These are phyloP conservation scores for Sciurus carolinensis DNA, from an alignment of 2,797 vertebrate genomes.

Conservation along the genomic window DNA sequence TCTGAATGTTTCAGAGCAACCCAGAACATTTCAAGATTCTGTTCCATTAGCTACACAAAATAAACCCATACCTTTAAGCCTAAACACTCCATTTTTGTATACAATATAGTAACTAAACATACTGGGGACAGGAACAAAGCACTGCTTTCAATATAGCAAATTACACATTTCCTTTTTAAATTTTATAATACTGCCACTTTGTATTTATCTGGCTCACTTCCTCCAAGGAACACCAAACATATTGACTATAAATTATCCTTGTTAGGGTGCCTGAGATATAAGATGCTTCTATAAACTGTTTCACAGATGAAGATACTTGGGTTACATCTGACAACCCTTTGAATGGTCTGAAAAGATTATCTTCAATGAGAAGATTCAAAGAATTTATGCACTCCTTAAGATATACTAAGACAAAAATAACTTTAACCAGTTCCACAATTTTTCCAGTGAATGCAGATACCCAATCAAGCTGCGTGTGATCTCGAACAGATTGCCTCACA, in stretches of 20 bases:
- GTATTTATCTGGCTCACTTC: slow-evolving; percentile 34
- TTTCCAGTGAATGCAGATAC: background rate
- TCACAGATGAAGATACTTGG: background rate
- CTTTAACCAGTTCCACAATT: background rate
- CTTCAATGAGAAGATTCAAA: slow-evolving; percentile 14
- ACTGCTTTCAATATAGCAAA: slow-evolving; percentile 40
- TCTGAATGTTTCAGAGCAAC: slow-evolving; percentile 25
- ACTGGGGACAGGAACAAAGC: background rate
- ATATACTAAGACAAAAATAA: background rate
- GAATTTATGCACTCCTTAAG: background rate
- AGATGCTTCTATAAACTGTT: background rate
- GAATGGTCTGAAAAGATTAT: background rate
- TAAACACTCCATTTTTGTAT: background rate
- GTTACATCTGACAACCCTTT: background rate
- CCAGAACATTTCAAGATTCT: slow-evolving; percentile 22
- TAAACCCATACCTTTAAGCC: background rate
- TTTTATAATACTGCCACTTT: background rate
- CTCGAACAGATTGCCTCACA: background rate
- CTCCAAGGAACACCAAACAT: background rate
- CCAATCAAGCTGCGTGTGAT: background rate
- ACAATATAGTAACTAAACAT: slow-evolving; percentile 9
- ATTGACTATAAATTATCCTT: background rate
- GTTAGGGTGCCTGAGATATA: background rate
- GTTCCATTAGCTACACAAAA: background rate
- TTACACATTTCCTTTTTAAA: slow-evolving; percentile 24